phyloP scores from a whole-genome alignment of 2,797 vertebrate genomes.

The Periparus ater region DNA sequence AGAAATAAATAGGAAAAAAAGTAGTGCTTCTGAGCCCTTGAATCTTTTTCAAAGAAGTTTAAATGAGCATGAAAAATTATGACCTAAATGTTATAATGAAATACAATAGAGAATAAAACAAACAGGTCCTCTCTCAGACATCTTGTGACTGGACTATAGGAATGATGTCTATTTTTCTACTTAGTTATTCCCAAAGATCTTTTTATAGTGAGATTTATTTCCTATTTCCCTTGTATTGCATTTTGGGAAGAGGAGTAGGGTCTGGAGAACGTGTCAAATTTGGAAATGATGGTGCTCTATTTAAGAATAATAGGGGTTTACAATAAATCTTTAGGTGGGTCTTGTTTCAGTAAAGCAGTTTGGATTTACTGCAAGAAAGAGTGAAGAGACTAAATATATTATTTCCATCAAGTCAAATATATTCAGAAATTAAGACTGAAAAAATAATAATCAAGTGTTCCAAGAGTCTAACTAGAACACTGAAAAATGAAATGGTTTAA shows the following conservation, averaged over 20 bases:
- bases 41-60: not conserved
- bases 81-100: not conserved
- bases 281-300: not conserved
- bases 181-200: not conserved
- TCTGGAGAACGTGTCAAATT: not conserved
- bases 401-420: not conserved
- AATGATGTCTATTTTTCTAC: not conserved
- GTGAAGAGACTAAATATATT: not conserved
- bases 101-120: not conserved
- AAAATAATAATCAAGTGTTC: not conserved
- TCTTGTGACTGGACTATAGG: not conserved
- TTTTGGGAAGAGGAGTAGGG: not conserved
- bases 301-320: not conserved
- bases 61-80: not conserved
- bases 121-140: fast-evolving
- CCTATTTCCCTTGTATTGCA: not conserved
- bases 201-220: not conserved
- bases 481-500: slow-evolving; percentile 12
- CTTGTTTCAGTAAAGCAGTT: not conserved
- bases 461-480: not conserved
- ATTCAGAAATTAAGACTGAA: not conserved
- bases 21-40: not conserved
- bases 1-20: not conserved
- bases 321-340: not conserved
- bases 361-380: not conserved